Percentiles rank a stretch among this genome's conserved stretches.
These are phyloP conservation scores for Spea hammondii DNA, from an alignment of 2,797 vertebrate species.

Conservation along the genomic window DNA sequence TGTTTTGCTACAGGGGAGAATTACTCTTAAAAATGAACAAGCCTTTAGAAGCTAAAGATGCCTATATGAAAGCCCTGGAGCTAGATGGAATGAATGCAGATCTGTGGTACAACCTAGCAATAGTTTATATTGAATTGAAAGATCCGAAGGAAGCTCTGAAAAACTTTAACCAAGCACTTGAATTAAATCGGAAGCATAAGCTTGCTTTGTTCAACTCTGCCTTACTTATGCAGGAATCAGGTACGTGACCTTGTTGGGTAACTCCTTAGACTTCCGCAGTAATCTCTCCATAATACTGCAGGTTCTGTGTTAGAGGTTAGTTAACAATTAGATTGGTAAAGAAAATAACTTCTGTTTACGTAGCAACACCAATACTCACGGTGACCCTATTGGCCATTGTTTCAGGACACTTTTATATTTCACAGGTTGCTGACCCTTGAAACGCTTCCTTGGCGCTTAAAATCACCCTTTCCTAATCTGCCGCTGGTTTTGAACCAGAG, in stretches of 20 bases:
- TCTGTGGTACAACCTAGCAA: conserved; percentile 98
- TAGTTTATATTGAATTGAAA: conserved; percentile 97
- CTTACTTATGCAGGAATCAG: conserved; percentile 96
- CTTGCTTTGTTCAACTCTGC: conserved; percentile 95
- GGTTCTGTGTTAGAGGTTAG: no score
- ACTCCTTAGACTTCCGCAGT: no score
- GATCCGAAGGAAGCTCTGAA: conserved; percentile 88
- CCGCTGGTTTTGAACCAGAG: no score
- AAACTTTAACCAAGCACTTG: conserved; percentile 91
- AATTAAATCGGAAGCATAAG: conserved; percentile 88
- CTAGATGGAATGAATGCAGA: conserved; percentile 90
- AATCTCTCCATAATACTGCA: no score
- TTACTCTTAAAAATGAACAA: conserved; percentile 97
- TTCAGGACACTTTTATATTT: no score
- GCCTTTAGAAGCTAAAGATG: conserved; percentile 89
- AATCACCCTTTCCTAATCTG: no score
- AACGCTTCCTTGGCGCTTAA: no score
- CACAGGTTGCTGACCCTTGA: no score
- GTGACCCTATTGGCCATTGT: no score
- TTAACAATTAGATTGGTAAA: no score
- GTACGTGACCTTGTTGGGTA: conserved; percentile 67
- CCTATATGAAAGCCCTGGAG: conserved; percentile 89
- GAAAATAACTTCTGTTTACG: no score
- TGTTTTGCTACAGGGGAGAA: conserved; percentile 80
- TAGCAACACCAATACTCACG: no score